These are phyloP conservation scores for Megamerina dolium DNA, from an alignment of 2,888 invertebrate species.

Conservation along the genomic window DNA sequence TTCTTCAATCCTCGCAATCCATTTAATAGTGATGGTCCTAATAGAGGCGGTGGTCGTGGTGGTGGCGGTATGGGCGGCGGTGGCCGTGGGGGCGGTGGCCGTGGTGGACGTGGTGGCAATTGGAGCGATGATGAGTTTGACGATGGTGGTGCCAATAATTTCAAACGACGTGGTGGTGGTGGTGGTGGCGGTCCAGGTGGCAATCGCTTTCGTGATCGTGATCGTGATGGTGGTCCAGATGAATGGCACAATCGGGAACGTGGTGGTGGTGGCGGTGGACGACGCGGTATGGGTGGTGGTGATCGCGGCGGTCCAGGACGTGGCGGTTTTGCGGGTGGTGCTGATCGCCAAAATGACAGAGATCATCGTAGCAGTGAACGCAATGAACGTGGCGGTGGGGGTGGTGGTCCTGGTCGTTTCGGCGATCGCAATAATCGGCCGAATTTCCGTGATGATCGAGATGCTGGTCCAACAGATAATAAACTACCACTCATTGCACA, in stretches of 20 bases:
- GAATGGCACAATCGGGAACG: constrained; percentile 24
- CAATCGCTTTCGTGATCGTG: constrained; percentile 36
- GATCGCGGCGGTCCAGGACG: constrained; percentile 4
- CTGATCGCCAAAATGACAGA: constrained; percentile 18
- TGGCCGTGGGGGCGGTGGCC: constrained; percentile 22
- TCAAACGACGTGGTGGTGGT: constrained; percentile 31
- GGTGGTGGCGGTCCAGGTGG: constrained; percentile 35
- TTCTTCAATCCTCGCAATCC: constrained; percentile 43
- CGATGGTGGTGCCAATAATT: constrained; percentile 29
- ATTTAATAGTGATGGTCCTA: constrained; percentile 26
- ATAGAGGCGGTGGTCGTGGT: constrained; percentile 22
- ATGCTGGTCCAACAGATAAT: constrained; percentile 9
- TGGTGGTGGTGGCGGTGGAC: constrained; percentile 26
- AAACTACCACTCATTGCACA: constrained; percentile 8
- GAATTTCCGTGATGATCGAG: constrained; percentile 21
- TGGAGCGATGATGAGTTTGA: constrained; percentile 44
- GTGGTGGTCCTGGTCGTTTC: constrained; percentile 20
- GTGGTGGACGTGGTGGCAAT: constrained; percentile 32
- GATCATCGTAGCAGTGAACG: constrained; percentile 26
- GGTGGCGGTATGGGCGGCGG: constrained; percentile 18
- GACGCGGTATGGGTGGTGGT: constrained; percentile 16
- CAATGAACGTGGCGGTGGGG: constrained; percentile 21
- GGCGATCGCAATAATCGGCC: too few species aligned
- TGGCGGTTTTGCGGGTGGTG: constrained; percentile 19
- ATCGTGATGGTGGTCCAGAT: constrained; percentile 27